Evolutionary conservation across 2,888 invertebrate genomes (phyloP).

Genomic region (Stomorhina lunata): DNA sequence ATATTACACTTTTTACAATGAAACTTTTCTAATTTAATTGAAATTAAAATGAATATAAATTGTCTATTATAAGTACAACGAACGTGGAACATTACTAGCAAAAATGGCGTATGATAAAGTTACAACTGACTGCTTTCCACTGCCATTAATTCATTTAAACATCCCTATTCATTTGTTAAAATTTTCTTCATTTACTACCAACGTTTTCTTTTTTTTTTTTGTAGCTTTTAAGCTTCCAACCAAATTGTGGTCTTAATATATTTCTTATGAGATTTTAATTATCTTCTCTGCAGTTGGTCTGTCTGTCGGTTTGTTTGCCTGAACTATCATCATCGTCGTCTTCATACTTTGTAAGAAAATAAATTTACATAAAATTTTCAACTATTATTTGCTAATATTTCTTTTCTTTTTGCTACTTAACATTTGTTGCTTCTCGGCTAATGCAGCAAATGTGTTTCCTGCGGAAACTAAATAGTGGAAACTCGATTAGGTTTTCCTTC

Average conservation of each 20-base stretch:
- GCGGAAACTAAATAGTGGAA: too few species aligned
- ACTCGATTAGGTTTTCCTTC: slow-evolving; percentile 8
- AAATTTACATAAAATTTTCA: slow-evolving; percentile 44
- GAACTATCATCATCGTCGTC: too few species aligned
- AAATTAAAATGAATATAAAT: slow-evolving; percentile 64
- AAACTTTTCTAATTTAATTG: slow-evolving; percentile 48
- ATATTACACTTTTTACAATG: too few species aligned
- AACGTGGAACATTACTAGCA: not conserved
- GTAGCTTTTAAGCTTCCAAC: slow-evolving; percentile 33
- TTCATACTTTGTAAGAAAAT: slow-evolving; percentile 9
- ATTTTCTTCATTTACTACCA: not conserved
- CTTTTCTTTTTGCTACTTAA: slow-evolving; percentile 10
- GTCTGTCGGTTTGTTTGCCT: not conserved
- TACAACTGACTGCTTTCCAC: slow-evolving; percentile 9
- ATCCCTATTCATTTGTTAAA: slow-evolving; percentile 1
- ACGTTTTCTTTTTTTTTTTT: not conserved
- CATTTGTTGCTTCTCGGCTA: slow-evolving; percentile 43
- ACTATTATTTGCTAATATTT: slow-evolving; percentile 16
- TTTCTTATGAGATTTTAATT: slow-evolving; percentile 69
- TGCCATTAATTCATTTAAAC: slow-evolving; percentile 29
- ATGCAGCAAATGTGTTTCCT: slow-evolving; percentile 25
- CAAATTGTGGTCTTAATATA: slow-evolving; percentile 66
- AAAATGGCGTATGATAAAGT: not conserved
- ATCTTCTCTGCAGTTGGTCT: slow-evolving; percentile 37
- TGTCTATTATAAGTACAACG: slow-evolving; percentile 6